Base-by-base conservation (phyloP, 2,888 invertebrate species). In the Lasioglossum vierecki region DNA sequence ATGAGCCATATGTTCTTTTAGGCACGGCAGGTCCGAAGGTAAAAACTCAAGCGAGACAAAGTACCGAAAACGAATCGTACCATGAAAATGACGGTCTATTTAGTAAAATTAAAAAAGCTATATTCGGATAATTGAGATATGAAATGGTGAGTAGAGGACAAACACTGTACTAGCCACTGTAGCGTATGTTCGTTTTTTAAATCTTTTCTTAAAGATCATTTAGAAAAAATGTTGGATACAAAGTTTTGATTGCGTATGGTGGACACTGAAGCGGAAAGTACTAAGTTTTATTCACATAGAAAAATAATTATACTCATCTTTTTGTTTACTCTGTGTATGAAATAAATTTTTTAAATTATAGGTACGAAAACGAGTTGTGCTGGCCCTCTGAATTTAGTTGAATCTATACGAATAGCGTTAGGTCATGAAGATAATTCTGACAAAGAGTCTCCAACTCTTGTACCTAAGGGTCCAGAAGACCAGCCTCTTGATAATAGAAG, bases 341-440 rank as follows among this genome's bases (percentile, higher is more conserved):
- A 53, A 57, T 41, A 18, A 44, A n/a, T 22, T 22, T 22, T 82
- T 60, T 74, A 13, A 39, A 49, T 70, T 80, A 44, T 95, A 97
- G 97, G 97, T 94, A 96, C 96, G 90, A 97, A 97, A 95, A 94
- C 96, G 89, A 96, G 96, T 88, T 95, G 96, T 92, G 95, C 95
- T 53, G 97, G 96, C 89, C 96, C 96, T 11, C 95, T 96, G 72
- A 95, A 96, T 84, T 92, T 97, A 89, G 95, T 97, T 89, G 96
- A 97, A 87, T 96, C 96, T 9, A 96, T 97, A 85, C 96, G 96
- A 90, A 95, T 96, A 93, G 97, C 96, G 35, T 94, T 97, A 83
- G 95, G 95, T 91, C 95, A 96, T 39, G 83, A 84, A 70, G 41
- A 79, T 73, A 72, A 39, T 74, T 53, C 68, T 5, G 26, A 72